These are phyloP conservation scores for Pachypsylla venusta DNA, from an alignment of 1,140 invertebrate species.

Conservation along the genomic window DNA sequence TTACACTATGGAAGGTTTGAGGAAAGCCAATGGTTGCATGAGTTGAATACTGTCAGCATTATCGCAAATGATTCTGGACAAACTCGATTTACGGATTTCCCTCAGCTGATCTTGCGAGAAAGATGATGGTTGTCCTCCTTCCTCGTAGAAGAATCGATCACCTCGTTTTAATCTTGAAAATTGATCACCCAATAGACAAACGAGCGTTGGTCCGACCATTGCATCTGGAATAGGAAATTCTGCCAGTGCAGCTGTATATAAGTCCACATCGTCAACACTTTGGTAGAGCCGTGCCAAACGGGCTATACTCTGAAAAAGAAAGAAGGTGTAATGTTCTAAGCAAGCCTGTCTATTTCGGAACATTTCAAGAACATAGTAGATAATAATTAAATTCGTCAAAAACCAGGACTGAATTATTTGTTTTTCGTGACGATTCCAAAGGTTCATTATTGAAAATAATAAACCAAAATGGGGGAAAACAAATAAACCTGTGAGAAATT, in stretches of 20 bases:
- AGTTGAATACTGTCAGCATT: conserved; percentile 36
- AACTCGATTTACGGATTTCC: conserved; percentile 36
- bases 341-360: no score
- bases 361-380: no score
- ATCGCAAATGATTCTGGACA: conserved; percentile 41
- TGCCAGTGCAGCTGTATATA: conserved; percentile 42
- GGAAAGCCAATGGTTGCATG: conserved; percentile 38
- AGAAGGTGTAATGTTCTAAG: conserved; percentile 9
- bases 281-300: conserved; percentile 31
- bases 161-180: conserved; percentile 37
- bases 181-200: conserved; percentile 45
- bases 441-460: no score
- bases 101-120: conserved; percentile 34
- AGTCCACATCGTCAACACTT: conserved; percentile 45
- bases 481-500: no score
- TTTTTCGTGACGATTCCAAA: no score
- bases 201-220: conserved; percentile 42
- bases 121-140: conserved; percentile 25
- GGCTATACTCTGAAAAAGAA: conserved; percentile 31
- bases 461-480: no score
- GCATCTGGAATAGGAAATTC: conserved; percentile 36
- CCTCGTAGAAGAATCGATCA: conserved; percentile 40
- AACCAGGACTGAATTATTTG: no score
- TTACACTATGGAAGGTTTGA: conserved; percentile 33
- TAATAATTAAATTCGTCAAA: no score